Conservation (phyloP, 2,113 vertebrate genomes). For the Motacilla tschutschensis region DNA sequence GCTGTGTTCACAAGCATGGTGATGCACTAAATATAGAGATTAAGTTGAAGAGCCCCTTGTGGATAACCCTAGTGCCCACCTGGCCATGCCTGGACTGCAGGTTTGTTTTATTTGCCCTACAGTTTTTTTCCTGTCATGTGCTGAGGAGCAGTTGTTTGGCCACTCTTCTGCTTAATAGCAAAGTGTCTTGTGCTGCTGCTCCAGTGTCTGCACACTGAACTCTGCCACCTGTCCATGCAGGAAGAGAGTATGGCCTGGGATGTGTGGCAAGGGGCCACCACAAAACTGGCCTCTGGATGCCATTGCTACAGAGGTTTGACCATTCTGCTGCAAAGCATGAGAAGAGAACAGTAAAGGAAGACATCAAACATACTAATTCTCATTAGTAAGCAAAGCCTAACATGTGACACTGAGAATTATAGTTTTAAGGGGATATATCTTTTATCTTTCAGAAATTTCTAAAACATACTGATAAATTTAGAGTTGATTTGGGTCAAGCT, state of each 20-base stretch:
- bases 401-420: background rate
- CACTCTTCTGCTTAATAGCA: background rate
- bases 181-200: background rate
- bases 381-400: background rate
- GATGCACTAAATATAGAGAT: background rate
- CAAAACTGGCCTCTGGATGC: background rate
- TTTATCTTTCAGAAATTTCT: conserved; percentile 22
- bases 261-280: background rate
- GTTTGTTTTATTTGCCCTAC: background rate
- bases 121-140: background rate
- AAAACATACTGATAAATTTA: background rate
- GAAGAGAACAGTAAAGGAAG: background rate
- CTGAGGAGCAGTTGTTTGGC: background rate
- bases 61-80: background rate
- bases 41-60: background rate
- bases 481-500: background rate
- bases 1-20: background rate
- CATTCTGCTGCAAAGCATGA: background rate
- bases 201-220: background rate
- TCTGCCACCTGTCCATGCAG: background rate
- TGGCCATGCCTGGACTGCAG: background rate
- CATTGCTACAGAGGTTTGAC: background rate
- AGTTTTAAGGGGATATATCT: background rate
- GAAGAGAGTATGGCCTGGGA: background rate
- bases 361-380: background rate